phyloP scores from a whole-genome alignment of 2,113 vertebrate genomes.

The Platichthys stellatus region DNA sequence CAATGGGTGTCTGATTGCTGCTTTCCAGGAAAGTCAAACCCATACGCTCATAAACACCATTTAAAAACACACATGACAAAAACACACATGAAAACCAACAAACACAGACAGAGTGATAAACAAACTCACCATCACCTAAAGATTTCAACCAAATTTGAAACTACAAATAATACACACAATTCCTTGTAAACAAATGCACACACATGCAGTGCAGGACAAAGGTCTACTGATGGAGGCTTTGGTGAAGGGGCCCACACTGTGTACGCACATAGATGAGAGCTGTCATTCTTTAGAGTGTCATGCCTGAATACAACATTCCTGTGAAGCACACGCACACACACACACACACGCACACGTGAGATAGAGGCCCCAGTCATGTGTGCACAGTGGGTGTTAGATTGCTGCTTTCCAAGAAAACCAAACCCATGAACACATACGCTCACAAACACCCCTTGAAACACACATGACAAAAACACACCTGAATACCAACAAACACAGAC shows the following conservation, averaged over 20 bases:
- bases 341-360: slow-evolving; percentile 1
- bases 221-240: slow-evolving; percentile 54
- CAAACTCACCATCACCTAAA: neutral
- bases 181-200: slow-evolving; percentile 11
- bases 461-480: slow-evolving; percentile 26
- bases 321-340: slow-evolving; percentile 32
- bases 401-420: slow-evolving; percentile 34
- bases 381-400: slow-evolving; percentile 34
- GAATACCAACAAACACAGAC: slow-evolving; percentile 19
- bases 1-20: slow-evolving; percentile 49
- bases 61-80: slow-evolving; percentile 24
- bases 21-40: slow-evolving; percentile 39
- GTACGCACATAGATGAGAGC: slow-evolving; percentile 55
- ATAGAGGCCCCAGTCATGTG: slow-evolving; percentile 7
- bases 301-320: slow-evolving; percentile 66
- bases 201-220: slow-evolving; percentile 51
- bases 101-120: slow-evolving; percentile 20
- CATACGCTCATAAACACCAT: slow-evolving; percentile 1
- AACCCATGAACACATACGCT: slow-evolving; percentile 3
- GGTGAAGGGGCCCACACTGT: slow-evolving; percentile 48
- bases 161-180: slow-evolving; percentile 9
- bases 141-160: neutral
- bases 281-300: slow-evolving; percentile 59
- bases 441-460: neutral
- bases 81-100: slow-evolving; percentile 12